A percentile compares a stretch with the other conserved stretches of the same genome.
These are phyloP conservation scores for Chelonia mydas DNA, from an alignment of 2,797 vertebrate species.

Conservation along the genomic window DNA sequence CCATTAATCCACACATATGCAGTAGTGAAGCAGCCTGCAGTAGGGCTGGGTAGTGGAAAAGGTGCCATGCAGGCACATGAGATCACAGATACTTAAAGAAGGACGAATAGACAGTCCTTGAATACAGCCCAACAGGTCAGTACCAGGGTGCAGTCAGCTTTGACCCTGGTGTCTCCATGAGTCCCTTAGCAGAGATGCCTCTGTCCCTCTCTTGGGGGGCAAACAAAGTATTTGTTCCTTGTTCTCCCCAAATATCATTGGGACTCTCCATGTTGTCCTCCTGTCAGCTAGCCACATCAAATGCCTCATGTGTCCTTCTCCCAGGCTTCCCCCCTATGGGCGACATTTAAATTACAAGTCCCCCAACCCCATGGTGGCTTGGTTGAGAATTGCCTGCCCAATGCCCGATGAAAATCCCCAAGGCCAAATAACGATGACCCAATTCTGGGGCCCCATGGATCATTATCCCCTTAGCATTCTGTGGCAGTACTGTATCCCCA, in stretches of 20 bases:
- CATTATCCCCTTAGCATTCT: not conserved
- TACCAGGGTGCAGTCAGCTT: not conserved
- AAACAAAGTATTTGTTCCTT: no score
- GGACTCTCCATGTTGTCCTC: no score
- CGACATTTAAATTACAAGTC: not conserved
- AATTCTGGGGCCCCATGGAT: not conserved
- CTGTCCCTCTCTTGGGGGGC: no score
- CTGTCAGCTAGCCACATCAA: no score
- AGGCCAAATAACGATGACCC: not conserved
- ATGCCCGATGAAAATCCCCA: not conserved
- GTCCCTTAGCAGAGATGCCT: not conserved
- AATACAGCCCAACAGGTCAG: not conserved
- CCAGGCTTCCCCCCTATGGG: not conserved
- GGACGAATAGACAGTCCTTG: not conserved
- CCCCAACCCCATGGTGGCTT: not conserved
- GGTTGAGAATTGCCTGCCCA: not conserved
- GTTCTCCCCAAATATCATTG: no score
- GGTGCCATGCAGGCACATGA: no score
- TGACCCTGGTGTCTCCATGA: not conserved
- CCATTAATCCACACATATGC: not conserved
- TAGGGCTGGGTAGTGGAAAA: not conserved
- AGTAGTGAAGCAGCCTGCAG: not conserved
- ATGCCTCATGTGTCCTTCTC: not conserved
- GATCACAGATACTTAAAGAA: not conserved
- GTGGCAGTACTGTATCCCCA: not conserved